These are phyloP conservation scores for Sebastes jordani DNA, from an alignment of 2,797 vertebrate species.

Conservation along the genomic window DNA sequence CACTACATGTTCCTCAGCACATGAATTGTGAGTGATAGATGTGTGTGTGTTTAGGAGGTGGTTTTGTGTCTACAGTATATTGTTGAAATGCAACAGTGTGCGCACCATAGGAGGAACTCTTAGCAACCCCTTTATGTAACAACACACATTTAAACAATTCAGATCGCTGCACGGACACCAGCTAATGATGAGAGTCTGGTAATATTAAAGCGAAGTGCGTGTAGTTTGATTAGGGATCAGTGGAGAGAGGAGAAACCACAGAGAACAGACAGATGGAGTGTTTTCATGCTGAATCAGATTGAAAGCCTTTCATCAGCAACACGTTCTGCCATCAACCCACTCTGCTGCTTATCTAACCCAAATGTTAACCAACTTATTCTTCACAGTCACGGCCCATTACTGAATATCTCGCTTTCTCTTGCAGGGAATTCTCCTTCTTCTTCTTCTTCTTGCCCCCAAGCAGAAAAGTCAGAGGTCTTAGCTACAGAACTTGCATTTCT, in stretches of 20 bases:
- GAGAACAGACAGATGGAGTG: slow-evolving; percentile 60
- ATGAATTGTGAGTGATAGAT: slow-evolving; percentile 20
- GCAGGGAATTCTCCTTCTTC: background rate
- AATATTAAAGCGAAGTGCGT: background rate
- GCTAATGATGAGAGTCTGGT: background rate
- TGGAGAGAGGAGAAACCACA: slow-evolving; percentile 10
- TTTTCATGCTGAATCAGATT: slow-evolving; percentile 63
- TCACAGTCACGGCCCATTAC: slow-evolving; percentile 18
- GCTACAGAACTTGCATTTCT: background rate
- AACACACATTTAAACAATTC: background rate
- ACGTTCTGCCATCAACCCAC: slow-evolving; percentile 54
- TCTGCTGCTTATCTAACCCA: slow-evolving; percentile 57
- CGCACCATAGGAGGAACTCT: background rate
- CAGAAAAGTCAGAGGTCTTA: background rate
- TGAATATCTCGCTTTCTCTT: slow-evolving; percentile 9
- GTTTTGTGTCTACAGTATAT: background rate
- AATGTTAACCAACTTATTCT: slow-evolving; percentile 49
- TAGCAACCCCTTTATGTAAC: background rate
- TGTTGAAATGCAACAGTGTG: background rate
- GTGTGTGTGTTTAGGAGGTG: background rate
- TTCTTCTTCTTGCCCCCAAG: background rate
- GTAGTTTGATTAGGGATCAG: slow-evolving; percentile 16
- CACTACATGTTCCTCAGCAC: slow-evolving; percentile 18
- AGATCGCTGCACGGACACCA: background rate
- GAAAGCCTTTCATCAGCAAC: slow-evolving; percentile 56